Evolutionary conservation across 1,140 invertebrate genomes (phyloP), one percentile per base, ranked within the genome.

Genomic region (Drosophila jambulina): DNA sequence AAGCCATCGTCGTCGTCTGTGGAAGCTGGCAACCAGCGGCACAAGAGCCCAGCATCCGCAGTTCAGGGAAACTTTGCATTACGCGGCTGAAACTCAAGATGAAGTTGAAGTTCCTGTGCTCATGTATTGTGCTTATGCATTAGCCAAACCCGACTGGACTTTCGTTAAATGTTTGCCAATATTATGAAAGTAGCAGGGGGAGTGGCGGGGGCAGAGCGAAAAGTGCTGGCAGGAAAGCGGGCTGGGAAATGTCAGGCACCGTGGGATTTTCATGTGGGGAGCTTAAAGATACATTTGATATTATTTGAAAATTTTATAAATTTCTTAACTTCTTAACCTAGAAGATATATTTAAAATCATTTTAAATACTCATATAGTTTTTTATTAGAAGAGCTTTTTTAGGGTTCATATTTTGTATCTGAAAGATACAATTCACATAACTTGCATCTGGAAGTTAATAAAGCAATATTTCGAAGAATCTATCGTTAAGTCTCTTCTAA

Each of bases 151-250:
- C 21, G 48, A 23, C 53, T 56, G 76, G 78, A 78, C 69, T 83
- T 88, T 88, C 53, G 64, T 80, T 80, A 80, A 88, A 83, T 75
- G 79, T 83, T 88, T 75, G 61, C 71, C 71, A 85, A 78, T 49
- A 57, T 79, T 63, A 69, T 71, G 65, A 65, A 63, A 81, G 68
- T 65, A 65, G 51, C 59, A 61, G 67, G 21, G 46, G 15, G 29
- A 6, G 43, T 15, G 43, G 46, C 25, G 65, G 51, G 46, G 54
- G 17, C 32, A 34, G 17, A 29, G 32, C 15, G 36, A 29, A 65
- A 45, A 34, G 38, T 56, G 38, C 40, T 42, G 23, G n/a, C 56
- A 45, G 38, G 57, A 46, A 53, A 43, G 46, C 36, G 19, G 25
- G 62, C 46, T 43, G 68, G 46, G 3, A 67, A 69, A 54, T 46